Percentiles rank a stretch among this genome's conserved stretches.
Evolutionary conservation across 35 echinoderm and acorn worm species (phyloP).

Genomic region (Heliocidaris erythrogramma): DNA sequence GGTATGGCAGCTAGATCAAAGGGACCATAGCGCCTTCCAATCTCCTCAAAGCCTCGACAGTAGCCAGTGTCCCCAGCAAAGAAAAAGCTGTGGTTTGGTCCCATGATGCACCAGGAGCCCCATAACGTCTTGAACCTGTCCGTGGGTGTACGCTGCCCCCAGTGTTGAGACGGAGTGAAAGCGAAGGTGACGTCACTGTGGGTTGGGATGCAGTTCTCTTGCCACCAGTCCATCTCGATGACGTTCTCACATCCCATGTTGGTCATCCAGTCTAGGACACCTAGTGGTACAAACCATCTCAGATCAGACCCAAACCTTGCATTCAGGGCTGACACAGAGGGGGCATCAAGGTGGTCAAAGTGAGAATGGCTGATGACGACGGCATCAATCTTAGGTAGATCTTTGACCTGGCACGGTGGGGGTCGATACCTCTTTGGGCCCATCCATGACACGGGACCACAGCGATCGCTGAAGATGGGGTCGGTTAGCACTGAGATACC

Average conservation of each 20-base stretch:
- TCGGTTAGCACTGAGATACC: slow-evolving; percentile 90
- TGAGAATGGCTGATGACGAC: slow-evolving; percentile 96
- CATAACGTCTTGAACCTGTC: slow-evolving; percentile 83
- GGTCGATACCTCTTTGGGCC: slow-evolving; percentile 77
- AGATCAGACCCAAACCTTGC: slow-evolving; percentile 72
- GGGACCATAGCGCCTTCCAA: slow-evolving; percentile 85
- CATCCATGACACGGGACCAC: slow-evolving; percentile 66
- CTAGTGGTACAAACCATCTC: slow-evolving; percentile 87
- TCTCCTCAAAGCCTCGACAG: slow-evolving; percentile 89
- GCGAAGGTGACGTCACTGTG: slow-evolving; percentile 76
- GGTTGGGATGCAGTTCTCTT: slow-evolving; percentile 84
- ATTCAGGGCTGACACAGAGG: slow-evolving; percentile 70
- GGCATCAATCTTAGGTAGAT: slow-evolving; percentile 87
- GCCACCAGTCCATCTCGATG: slow-evolving; percentile 99
- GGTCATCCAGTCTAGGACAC: slow-evolving; percentile 78
- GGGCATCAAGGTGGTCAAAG: slow-evolving; percentile 91
- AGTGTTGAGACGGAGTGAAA: slow-evolving; percentile 94
- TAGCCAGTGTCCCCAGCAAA: slow-evolving; percentile 98
- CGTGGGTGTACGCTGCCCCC: slow-evolving; percentile 63
- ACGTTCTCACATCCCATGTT: slow-evolving; percentile 78
- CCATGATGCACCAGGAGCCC: slow-evolving; percentile 93
- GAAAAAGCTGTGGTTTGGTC: slow-evolving; percentile 89
- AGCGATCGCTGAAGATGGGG: slow-evolving; percentile 82
- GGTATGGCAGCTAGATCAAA: slow-evolving; percentile 95
- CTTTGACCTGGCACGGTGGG: slow-evolving; percentile 69